phyloP scores from a whole-genome alignment of 2,888 invertebrate species.

The Cheilosia vulpina region DNA sequence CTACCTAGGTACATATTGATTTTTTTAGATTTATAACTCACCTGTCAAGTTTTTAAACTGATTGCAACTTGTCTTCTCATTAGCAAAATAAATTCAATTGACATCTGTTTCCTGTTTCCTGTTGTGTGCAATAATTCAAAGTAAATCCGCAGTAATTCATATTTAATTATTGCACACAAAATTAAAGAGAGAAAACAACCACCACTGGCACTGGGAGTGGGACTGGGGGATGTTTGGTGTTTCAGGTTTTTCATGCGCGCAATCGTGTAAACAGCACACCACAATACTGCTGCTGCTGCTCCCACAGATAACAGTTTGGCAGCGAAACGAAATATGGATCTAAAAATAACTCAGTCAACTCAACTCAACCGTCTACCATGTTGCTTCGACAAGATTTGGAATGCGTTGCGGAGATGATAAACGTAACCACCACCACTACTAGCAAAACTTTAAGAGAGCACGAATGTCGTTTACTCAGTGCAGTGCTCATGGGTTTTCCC shows the following conservation, averaged over 20 bases:
- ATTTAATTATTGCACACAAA: background rate
- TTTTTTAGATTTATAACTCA: too few relatives aligned
- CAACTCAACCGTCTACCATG: background rate
- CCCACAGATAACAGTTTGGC: background rate
- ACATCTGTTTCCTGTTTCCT: too few relatives aligned
- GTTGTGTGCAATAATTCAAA: too few relatives aligned
- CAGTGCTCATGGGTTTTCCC: background rate
- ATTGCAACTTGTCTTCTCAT: too few relatives aligned
- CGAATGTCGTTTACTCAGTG: background rate
- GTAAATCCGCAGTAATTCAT: too few relatives aligned
- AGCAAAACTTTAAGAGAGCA: constrained; percentile 46
- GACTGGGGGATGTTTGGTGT: background rate
- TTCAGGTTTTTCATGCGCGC: constrained; percentile 34
- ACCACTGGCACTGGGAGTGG: too few relatives aligned
- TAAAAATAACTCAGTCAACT: constrained; percentile 24
- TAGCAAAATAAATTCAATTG: too few relatives aligned
- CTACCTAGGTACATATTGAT: too few relatives aligned
- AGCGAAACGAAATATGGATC: background rate
- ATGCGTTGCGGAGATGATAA: constrained; percentile 58
- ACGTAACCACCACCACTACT: background rate
- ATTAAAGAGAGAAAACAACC: background rate
- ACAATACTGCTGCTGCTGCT: background rate
- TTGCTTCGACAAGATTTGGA: background rate
- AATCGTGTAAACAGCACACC: constrained; percentile 40
- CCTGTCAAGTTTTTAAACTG: too few relatives aligned